Conservation (phyloP, 2,797 vertebrate genomes). For the Falco cherrug region DNA sequence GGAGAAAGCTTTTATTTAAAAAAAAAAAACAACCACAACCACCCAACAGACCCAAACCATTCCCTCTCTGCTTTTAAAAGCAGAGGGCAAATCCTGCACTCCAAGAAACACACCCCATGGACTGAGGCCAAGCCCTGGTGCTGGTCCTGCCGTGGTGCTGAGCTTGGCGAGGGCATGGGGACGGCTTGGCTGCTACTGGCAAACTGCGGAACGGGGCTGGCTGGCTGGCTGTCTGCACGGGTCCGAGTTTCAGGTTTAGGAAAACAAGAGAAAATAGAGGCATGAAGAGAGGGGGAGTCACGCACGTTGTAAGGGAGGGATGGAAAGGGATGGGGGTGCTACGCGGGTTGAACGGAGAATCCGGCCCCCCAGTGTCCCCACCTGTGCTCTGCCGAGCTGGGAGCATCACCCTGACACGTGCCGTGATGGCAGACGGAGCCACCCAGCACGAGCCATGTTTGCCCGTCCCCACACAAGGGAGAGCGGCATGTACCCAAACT, state of each 20-base stretch:
- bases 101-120: background rate
- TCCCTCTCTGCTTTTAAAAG: background rate
- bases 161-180: accelerated
- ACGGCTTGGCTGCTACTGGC: background rate
- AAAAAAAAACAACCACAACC: background rate
- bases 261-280: background rate
- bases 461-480: background rate
- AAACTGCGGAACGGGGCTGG: accelerated
- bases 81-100: background rate
- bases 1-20: background rate
- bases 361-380: accelerated
- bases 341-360: background rate
- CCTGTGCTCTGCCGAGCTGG: accelerated
- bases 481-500: background rate
- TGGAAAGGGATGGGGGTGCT: background rate
- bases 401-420: background rate
- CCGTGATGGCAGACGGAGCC: accelerated
- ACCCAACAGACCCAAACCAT: background rate
- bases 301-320: background rate
- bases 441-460: background rate
- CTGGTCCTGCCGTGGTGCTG: accelerated
- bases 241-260: background rate
- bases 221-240: accelerated
- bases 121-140: background rate
- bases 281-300: background rate